Percentiles rank a stretch among this genome's conserved stretches.
phyloP scores from a whole-genome alignment of 2,888 invertebrate species.

The Tipula vernalis region DNA sequence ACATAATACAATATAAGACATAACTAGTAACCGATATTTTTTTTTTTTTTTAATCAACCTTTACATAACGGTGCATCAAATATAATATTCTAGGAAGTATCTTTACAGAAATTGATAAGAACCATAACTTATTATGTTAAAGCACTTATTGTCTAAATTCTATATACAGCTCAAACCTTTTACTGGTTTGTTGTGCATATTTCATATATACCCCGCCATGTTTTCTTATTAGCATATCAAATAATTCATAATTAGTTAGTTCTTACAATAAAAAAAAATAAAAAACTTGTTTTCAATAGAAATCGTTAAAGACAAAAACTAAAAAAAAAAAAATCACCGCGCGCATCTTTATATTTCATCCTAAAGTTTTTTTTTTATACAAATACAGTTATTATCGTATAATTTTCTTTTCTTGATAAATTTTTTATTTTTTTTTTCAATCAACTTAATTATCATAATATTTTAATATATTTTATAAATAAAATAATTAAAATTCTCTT shows the following conservation, averaged over 20 bases:
- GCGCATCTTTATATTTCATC: neutral
- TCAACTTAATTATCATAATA: neutral
- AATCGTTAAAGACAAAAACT: neutral
- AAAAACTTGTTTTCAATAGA: slow-evolving; percentile 1
- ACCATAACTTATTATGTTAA: neutral
- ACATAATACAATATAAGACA: neutral
- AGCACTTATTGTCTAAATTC: neutral
- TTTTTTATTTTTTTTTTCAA: neutral
- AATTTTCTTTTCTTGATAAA: neutral
- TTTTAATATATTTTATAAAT: neutral
- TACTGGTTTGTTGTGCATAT: neutral
- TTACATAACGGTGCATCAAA: neutral
- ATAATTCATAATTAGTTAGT: neutral
- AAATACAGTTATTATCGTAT: neutral
- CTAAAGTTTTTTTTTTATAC: neutral
- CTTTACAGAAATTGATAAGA: neutral
- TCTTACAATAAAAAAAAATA: neutral
- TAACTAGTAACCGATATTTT: neutral
- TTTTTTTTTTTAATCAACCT: neutral
- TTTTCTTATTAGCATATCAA: neutral
- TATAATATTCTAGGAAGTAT: neutral
- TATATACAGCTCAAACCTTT: neutral
- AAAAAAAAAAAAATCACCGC: neutral
- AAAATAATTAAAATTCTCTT: neutral
- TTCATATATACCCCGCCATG: neutral